Evolutionary conservation across 2,113 vertebrate species (phyloP), one percentile per base, ranked within the genome.

Genomic region (Muntiacus muntjak): DNA sequence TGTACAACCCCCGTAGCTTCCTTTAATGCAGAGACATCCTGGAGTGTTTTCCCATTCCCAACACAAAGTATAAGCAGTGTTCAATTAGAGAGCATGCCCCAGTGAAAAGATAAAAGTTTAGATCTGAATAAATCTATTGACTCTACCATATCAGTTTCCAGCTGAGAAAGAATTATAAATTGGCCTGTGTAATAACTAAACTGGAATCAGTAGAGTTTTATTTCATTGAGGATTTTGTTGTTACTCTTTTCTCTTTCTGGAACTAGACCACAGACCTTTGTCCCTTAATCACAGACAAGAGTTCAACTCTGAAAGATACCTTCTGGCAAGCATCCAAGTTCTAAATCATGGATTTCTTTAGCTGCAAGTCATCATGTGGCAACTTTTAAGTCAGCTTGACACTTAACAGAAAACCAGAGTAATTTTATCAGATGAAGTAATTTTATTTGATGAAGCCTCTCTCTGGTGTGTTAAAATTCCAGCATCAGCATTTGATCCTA

Each of bases 91-190:
- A 97, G n/a, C 84, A 82, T 93, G 91, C 92, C 94, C 90, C 55
- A 78, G 50, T 79, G 60, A 97, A 98, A 98, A 97, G n/a, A 85
- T 89, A 85, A 92, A 98, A 95, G 15, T 98, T 98, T 94, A 96
- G 74, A 33, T 97, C 85, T 96, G 92, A 98, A 87, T 97, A 25
- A 98, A 74, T 96, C 67, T 96, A 36, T 85, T 93, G 81, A 96
- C 91, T 88, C 79, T 97, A 5, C 47, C 30, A 28, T 96, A 98
- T 96, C 93, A 98, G 64, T 97, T 96, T 91, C 87, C 91, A 97
- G 60, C 88, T 98, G 89, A 98, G 97, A 98, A 95, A 89, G 17
- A 95, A 91, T 98, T 98, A 96, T 89, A 91, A 98, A 98, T 92
- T 98, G 89, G 76, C 52, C 91, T 94, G 1, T 58, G 3, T 95